Evolutionary conservation across 2,113 vertebrate species (phyloP).

Genomic region (Morphnarchus princeps): DNA sequence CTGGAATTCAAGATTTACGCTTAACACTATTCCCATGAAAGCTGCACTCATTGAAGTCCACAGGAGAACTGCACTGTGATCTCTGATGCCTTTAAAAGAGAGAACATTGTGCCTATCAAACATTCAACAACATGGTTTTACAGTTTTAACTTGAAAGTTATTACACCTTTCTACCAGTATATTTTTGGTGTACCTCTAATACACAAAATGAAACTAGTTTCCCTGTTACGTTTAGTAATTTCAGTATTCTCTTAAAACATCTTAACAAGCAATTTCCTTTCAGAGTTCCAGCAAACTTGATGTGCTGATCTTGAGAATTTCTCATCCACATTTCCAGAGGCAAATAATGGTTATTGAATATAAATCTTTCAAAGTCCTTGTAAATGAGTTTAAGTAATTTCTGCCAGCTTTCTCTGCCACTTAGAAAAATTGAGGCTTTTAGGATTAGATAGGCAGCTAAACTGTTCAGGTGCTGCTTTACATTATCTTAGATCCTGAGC

Average conservation of each 20-base stretch:
- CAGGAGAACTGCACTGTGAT: not conserved
- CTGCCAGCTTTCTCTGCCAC: not conserved
- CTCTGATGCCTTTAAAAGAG: not conserved
- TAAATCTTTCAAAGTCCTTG: not conserved
- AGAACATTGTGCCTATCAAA: not conserved
- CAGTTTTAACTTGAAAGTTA: not conserved
- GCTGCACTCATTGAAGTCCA: not conserved
- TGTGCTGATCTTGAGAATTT: not conserved
- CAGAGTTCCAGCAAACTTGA: not conserved
- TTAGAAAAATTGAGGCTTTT: not conserved
- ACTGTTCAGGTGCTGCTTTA: not conserved
- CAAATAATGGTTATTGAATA: not conserved
- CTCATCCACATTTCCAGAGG: not conserved
- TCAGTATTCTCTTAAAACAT: not conserved
- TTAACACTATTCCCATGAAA: not conserved
- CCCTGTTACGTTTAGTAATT: not conserved
- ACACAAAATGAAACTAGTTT: not conserved
- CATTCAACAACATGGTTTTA: not conserved
- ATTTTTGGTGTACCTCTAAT: not conserved
- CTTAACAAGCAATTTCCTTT: constrained; percentile 23
- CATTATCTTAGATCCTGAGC: not conserved
- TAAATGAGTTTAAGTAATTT: not conserved
- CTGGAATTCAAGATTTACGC: not conserved
- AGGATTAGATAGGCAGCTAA: not conserved
- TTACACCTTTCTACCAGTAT: not conserved